These are phyloP conservation scores for Rhizomys pruinosus DNA, from an alignment of 2,113 vertebrate species.

Conservation along the genomic window DNA sequence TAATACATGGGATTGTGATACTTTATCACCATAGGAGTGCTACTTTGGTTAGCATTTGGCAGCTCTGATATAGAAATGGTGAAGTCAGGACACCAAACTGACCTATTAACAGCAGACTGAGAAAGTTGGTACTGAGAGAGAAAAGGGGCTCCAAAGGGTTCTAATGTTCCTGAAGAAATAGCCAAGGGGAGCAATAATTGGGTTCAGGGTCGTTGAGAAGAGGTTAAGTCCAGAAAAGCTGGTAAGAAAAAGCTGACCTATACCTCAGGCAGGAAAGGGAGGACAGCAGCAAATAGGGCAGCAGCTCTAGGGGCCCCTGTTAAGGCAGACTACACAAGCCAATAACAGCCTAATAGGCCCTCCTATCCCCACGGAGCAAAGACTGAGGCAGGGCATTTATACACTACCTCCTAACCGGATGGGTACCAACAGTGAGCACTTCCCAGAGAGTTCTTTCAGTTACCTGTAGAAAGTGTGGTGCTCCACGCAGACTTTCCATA, in stretches of 20 bases:
- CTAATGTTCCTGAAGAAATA: neutral
- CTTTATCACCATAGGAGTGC: no score
- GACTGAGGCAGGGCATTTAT: fast-evolving
- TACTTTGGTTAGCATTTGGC: neutral
- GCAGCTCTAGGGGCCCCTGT: neutral
- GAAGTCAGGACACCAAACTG: neutral
- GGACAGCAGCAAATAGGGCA: neutral
- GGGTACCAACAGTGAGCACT: neutral
- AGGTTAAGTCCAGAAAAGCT: neutral
- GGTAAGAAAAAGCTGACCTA: neutral
- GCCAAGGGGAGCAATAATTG: neutral
- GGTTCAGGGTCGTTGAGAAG: neutral
- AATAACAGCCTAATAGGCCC: neutral
- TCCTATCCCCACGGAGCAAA: neutral
- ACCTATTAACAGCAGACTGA: neutral
- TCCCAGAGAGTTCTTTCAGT: neutral
- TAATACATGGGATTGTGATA: neutral
- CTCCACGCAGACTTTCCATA: slow-evolving; percentile 99
- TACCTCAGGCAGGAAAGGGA: neutral
- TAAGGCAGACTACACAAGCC: neutral
- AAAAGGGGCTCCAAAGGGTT: neutral
- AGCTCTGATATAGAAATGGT: neutral
- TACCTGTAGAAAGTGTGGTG: slow-evolving; percentile 99
- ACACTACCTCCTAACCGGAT: fast-evolving
- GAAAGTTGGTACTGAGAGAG: neutral